Evolutionary conservation across 2,797 vertebrate species (phyloP), one percentile per base, ranked within the genome.

Genomic region (Sebastolobus alascanus): DNA sequence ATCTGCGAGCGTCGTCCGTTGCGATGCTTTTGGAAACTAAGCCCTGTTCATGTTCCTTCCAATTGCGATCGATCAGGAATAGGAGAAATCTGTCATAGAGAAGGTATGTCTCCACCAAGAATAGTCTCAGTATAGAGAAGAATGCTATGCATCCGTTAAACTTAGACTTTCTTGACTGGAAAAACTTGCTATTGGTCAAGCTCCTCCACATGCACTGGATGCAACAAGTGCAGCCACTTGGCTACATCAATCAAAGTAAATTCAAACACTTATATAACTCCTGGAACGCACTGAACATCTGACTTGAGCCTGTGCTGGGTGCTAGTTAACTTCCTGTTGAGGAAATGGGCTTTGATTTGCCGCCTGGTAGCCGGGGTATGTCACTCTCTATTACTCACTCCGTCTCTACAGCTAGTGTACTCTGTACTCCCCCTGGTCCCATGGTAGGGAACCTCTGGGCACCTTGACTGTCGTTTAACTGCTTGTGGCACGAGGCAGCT

Each of bases 391-490:
- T 91, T 90, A 91, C 85, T 90, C 90, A 90, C 80, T 90, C 81
- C 85, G 89, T 89, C 87, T 87, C 79, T 61, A 65, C 80, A 86
- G 87, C 88, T 75, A 85, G 87, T 88, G 79, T 89, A 86, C 77
- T 88, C 82, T 67, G 71, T 68, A 75, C 82, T 80, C 79, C 77
- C 85, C 82, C 84, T 20, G 37, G 84, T 84, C 90, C 91, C 87
- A 68, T 72, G 89, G 90, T 81, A 77, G 87, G 85, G 92, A 95
- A 96, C 94, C 95, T 95, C 94, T 95, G 92, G 94, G 94, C 93
- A 96, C 94, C 95, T 95, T 95, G 94, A 95, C 94, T 96, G 94
- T 94, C 92, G 90, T 95, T 94, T 96, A 96, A 95, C 95, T 95
- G 94, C 95, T 94, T 93, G 95, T 95, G 95, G 96, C 95, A 94